Percentiles rank a stretch among this genome's conserved stretches.
These are phyloP conservation scores for Hycleus cichorii DNA, from an alignment of 1,140 invertebrate genomes.

Conservation along the genomic window DNA sequence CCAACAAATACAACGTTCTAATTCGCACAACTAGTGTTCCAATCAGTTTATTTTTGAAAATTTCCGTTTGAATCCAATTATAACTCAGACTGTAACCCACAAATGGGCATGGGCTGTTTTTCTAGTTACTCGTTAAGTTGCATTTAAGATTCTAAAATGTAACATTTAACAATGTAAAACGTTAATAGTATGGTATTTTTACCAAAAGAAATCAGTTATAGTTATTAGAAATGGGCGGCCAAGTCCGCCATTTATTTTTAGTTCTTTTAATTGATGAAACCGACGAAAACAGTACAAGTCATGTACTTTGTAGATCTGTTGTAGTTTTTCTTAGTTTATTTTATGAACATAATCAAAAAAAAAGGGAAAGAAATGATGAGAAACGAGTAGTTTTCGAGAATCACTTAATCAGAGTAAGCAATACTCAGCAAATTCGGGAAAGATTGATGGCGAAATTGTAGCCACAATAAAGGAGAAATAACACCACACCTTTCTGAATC, in stretches of 20 bases:
- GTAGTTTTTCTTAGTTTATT: conserved; percentile 21
- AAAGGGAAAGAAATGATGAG: not conserved
- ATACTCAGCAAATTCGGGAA: conserved; percentile 5
- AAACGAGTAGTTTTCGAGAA: too few relatives aligned
- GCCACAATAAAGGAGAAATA: too few relatives aligned
- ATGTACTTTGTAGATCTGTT: conserved; percentile 20
- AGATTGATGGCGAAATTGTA: too few relatives aligned
- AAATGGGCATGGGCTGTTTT: conserved; percentile 16
- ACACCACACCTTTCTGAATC: too few relatives aligned
- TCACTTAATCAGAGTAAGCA: conserved; percentile 5
- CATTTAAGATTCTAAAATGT: conserved; percentile 20
- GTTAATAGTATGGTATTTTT: conserved; percentile 40
- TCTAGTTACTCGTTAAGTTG: conserved; percentile 5
- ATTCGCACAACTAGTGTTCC: not conserved
- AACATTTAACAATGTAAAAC: conserved; percentile 35
- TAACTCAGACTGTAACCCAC: not conserved
- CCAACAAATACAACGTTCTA: conserved; percentile 40
- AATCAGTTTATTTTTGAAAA: too few relatives aligned
- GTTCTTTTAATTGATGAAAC: conserved; percentile 11
- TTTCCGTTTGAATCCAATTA: not conserved
- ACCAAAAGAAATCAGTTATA: conserved; percentile 28
- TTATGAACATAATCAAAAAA: conserved; percentile 11
- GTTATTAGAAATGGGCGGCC: conserved; percentile 11
- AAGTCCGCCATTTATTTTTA: conserved; percentile 12
- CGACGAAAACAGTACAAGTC: conserved; percentile 14